Conservation (phyloP, 2,113 vertebrate genomes). For the Otocyon megalotis region DNA sequence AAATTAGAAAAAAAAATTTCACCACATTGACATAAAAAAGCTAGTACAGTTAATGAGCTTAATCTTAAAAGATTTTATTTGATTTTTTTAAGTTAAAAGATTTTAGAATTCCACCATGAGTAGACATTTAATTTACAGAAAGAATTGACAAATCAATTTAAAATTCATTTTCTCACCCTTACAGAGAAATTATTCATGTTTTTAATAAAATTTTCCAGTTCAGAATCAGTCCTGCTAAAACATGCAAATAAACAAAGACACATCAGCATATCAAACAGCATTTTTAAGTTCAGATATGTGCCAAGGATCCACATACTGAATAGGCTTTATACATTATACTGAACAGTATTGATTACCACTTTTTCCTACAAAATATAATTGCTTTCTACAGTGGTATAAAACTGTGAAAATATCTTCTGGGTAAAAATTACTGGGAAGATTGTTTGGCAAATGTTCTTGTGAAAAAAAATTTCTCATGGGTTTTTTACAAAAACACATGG, state of each 20-base stretch:
- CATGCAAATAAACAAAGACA: background rate
- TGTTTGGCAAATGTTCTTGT: slow-evolving; percentile 22
- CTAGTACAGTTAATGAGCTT: background rate
- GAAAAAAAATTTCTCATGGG: background rate
- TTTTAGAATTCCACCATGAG: background rate
- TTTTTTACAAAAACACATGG: background rate
- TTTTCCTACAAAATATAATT: slow-evolving; percentile 36
- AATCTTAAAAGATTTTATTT: slow-evolving; percentile 10
- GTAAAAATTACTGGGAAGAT: slow-evolving; percentile 59
- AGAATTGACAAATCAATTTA: slow-evolving; percentile 37
- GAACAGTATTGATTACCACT: background rate
- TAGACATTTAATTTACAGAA: slow-evolving; percentile 45
- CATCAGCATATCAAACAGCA: background rate
- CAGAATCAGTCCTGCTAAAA: slow-evolving; percentile 64
- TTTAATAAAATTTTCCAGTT: slow-evolving; percentile 38
- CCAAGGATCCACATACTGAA: background rate
- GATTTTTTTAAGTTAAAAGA: background rate
- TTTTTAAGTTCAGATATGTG: slow-evolving; percentile 37
- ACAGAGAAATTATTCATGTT: slow-evolving; percentile 43
- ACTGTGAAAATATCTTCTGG: background rate
- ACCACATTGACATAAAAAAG: background rate
- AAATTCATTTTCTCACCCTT: slow-evolving; percentile 15
- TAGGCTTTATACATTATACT: background rate
- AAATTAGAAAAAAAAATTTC: background rate
- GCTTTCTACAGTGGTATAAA: slow-evolving; percentile 28